These are phyloP conservation scores for Paramormyrops hopkinsi DNA, from an alignment of 2,797 vertebrate species.

Conservation along the genomic window DNA sequence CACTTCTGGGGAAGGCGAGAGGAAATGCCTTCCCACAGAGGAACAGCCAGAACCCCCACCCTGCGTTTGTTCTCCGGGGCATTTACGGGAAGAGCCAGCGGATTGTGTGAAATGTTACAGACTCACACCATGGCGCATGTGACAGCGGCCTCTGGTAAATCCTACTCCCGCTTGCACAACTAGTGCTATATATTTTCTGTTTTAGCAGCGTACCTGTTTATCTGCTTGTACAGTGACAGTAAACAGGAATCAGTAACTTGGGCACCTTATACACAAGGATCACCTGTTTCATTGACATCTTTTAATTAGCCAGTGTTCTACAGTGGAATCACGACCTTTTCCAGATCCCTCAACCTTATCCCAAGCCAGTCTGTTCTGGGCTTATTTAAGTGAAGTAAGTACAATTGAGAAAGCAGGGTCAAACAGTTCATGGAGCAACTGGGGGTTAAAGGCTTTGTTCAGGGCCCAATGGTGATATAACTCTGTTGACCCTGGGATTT, in stretches of 20 bases:
- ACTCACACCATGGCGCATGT: background rate
- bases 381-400: background rate
- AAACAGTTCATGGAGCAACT: background rate
- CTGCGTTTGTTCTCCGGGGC: background rate
- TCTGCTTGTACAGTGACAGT: background rate
- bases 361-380: background rate
- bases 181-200: background rate
- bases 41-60: background rate
- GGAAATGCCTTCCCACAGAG: slow-evolving; percentile 9
- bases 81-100: background rate
- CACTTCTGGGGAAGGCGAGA: background rate
- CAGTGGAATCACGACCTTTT: background rate
- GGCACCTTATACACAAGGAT: background rate
- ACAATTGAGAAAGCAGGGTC: background rate
- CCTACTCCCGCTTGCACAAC: background rate
- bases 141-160: background rate
- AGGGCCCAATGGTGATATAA: background rate
- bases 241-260: background rate
- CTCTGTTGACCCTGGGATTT: background rate
- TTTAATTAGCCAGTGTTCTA: background rate
- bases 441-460: background rate
- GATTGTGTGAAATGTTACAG: background rate
- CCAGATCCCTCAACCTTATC: background rate
- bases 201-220: background rate
- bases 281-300: background rate